These are phyloP conservation scores for Drosophila rubida DNA, from an alignment of 2,888 invertebrate species.

Conservation along the genomic window DNA sequence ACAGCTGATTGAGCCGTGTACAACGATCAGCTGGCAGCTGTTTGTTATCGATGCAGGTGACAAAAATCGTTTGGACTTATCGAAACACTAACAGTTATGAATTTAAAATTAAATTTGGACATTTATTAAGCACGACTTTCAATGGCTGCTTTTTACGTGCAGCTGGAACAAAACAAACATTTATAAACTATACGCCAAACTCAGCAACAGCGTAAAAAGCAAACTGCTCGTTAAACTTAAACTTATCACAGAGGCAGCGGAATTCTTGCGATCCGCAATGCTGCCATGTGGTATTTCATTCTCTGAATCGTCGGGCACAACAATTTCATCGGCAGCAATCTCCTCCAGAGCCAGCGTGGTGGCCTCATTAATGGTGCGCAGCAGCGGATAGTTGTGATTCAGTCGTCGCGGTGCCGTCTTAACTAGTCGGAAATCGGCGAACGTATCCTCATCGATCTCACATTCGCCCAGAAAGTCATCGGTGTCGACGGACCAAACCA, in stretches of 20 bases:
- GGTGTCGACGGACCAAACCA: conserved; percentile 96
- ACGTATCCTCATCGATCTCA: conserved; percentile 85
- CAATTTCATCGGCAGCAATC: conserved; percentile 83
- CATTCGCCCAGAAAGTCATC: conserved; percentile 93
- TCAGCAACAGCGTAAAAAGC: conserved; percentile 42
- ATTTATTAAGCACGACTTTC: conserved; percentile 32
- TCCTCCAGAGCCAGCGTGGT: conserved; percentile 86
- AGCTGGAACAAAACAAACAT: conserved; percentile 37
- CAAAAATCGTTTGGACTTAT: background rate
- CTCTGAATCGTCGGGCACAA: conserved; percentile 67
- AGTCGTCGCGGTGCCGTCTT: conserved; percentile 72
- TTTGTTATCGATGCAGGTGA: conserved; percentile 8
- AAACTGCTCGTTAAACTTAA: conserved; percentile 37
- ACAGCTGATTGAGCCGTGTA: background rate
- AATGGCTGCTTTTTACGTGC: conserved; percentile 13
- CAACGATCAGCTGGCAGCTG: background rate
- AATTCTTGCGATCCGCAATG: conserved; percentile 74
- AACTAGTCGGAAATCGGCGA: conserved; percentile 85
- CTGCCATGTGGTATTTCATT: conserved; percentile 85
- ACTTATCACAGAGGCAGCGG: conserved; percentile 35
- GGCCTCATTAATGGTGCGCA: conserved; percentile 90
- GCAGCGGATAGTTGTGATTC: conserved; percentile 88
- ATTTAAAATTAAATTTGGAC: conserved; percentile 31
- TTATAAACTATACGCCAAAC: conserved; percentile 42
- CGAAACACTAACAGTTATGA: background rate